Evolutionary conservation across 2,113 vertebrate genomes (phyloP), one percentile per base, ranked within the genome.

Genomic region (human (Homo sapiens)): DNA sequence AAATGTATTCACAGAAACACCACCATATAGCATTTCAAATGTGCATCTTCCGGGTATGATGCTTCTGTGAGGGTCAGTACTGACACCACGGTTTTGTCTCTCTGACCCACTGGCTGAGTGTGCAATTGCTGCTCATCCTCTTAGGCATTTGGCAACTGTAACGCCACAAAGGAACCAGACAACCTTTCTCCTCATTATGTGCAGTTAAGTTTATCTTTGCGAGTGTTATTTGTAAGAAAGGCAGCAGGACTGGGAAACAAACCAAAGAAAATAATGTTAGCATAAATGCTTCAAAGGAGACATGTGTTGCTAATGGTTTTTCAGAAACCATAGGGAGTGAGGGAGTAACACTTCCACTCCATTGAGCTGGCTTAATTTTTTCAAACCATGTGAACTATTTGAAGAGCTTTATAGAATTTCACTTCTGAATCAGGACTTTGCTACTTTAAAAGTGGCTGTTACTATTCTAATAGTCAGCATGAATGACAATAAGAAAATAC

Each of bases 221-320:
- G 90, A 98, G 64, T 93, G 92, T 94, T 97, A 96, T 98, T 97
- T 97, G 93, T 97, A 97, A 97, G 81, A 97, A 97, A 98, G 84
- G 73, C 96, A 96, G 89, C 86, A 97, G 85, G 92, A 90, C 95
- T 97, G 95, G 96, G 97, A 98, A 98, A 89, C 92, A 97, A 97
- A 97, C 93, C 94, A 96, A 98, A 96, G 84, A 94, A 97, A 97
- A 96, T 94, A 96, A 89, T 70, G 96, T 96, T 96, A 97, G 90
- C 93, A 94, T 96, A 97, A 98, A 98, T 96, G 97, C 96, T 97
- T 97, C 45, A 3, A 92, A 97, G 93, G 94, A 97, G 94, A 98
- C 89, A 86, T 93, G 85, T 94, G 92, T 96, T 45, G 78, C 76
- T 97, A 98, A 97, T 98, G 95, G 94, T 88, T 98, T 97, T 98